Percentiles rank a stretch among this genome's conserved stretches.
phyloP scores from a whole-genome alignment of 92 coral and sea anemone species.

The Phenganax marumi region DNA sequence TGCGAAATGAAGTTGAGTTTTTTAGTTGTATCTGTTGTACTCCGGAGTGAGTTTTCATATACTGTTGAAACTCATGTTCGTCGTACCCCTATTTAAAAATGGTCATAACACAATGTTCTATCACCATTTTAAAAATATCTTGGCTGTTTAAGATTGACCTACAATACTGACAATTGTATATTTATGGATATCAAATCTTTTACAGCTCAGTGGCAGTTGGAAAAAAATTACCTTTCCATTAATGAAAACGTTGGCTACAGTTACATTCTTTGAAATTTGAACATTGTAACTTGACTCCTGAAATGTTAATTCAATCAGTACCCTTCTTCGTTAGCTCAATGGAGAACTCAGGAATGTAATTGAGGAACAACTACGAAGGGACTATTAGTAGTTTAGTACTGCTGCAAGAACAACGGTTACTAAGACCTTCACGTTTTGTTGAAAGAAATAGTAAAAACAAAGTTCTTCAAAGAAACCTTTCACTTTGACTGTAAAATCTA shows the following conservation, averaged over 20 bases:
- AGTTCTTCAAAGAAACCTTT: too few relatives aligned
- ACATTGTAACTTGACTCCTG: constrained; percentile 33
- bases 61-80: constrained; percentile 10
- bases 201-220: neutral
- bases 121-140: too few relatives aligned
- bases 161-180: neutral
- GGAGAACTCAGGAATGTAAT: too few relatives aligned
- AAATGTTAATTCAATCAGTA: neutral
- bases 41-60: constrained; percentile 14
- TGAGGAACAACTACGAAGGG: too few relatives aligned
- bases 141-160: neutral
- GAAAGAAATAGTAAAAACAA: too few relatives aligned
- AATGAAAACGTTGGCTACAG: constrained; percentile 18
- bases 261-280: constrained; percentile 21
- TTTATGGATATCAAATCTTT: neutral
- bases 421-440: neutral
- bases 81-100: neutral
- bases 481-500: too few relatives aligned
- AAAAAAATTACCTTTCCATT: constrained; percentile 15
- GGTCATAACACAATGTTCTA: neutral
- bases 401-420: neutral
- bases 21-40: constrained; percentile 20
- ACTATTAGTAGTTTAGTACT: too few relatives aligned
- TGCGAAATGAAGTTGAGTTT: constrained; percentile 19
- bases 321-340: too few relatives aligned